These are phyloP conservation scores for Chrysocyon brachyurus DNA, from an alignment of 2,797 vertebrate species.

Conservation along the genomic window DNA sequence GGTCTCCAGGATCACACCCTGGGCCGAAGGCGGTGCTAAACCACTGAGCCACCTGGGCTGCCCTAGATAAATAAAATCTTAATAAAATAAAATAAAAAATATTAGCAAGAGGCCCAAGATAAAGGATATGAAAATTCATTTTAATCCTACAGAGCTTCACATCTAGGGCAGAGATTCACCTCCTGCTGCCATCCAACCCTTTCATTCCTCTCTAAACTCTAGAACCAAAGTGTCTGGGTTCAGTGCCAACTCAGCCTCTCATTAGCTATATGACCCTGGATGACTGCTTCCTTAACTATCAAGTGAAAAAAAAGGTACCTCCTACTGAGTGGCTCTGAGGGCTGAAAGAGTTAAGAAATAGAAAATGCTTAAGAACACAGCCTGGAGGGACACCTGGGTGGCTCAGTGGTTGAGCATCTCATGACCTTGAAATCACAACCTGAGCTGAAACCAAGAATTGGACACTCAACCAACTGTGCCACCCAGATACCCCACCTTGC, in stretches of 20 bases:
- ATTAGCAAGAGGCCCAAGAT: neutral
- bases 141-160: conserved; percentile 11
- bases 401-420: no score
- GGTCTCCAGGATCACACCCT: no score
- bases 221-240: conserved; percentile 22
- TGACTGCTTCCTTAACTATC: conserved; percentile 41
- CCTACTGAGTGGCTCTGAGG: neutral
- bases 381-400: neutral
- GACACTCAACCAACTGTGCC: no score
- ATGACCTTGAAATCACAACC: no score
- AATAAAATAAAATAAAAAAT: no score
- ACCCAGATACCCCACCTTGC: no score
- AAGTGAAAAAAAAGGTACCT: neutral
- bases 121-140: conserved; percentile 35
- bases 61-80: no score
- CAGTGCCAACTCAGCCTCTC: neutral
- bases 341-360: conserved; percentile 22
- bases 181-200: neutral
- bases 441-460: no score
- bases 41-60: no score
- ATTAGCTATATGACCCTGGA: neutral
- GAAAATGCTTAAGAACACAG: conserved; percentile 17
- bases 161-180: neutral
- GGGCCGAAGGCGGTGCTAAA: no score
- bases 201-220: conserved; percentile 41